Conservation (phyloP, 2,888 invertebrate genomes). For the Nezara viridula region DNA sequence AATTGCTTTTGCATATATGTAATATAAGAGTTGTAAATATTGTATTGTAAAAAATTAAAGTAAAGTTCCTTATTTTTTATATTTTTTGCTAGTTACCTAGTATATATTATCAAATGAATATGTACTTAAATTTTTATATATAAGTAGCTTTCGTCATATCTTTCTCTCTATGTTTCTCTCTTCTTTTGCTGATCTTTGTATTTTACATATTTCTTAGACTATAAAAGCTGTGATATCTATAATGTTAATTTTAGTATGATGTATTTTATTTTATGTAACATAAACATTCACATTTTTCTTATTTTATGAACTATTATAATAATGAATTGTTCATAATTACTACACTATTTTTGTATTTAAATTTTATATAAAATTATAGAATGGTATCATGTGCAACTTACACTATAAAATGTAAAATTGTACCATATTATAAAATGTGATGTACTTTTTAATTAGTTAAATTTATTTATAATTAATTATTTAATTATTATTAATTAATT, state of each 20-base stretch:
- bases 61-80: conserved; percentile 40
- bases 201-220: background rate
- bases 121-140: conserved; percentile 42
- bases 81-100: conserved; percentile 24
- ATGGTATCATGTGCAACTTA: background rate
- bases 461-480: background rate
- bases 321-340: background rate
- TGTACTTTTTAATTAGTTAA: background rate
- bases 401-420: background rate
- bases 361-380: background rate
- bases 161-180: conserved; percentile 4
- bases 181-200: conserved; percentile 17
- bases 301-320: background rate
- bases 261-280: conserved; percentile 25
- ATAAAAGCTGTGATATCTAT: conserved; percentile 45
- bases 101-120: conserved; percentile 14
- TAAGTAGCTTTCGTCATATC: background rate
- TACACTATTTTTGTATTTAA: background rate
- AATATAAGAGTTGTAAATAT: background rate
- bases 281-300: background rate
- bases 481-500: background rate
- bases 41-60: conserved; percentile 23
- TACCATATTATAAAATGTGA: background rate
- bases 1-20: background rate
- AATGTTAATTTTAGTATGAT: conserved; percentile 33